phyloP scores from a whole-genome alignment of 2,113 vertebrate genomes.

The Mungos mungo region DNA sequence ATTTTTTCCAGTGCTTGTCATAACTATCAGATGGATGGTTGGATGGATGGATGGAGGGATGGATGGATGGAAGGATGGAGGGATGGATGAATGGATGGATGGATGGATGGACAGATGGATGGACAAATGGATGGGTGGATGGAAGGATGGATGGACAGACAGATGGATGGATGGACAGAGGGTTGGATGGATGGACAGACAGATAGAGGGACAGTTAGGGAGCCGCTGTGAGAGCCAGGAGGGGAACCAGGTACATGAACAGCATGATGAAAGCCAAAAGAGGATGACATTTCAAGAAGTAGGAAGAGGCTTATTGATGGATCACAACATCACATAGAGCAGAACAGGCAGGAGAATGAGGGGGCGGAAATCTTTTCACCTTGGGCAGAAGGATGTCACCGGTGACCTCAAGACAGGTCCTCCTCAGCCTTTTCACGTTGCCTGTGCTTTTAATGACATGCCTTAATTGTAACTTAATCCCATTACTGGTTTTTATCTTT shows the following conservation, averaged over 20 bases:
- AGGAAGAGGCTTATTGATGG: not conserved
- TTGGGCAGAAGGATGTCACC: not conserved
- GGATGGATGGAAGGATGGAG: not conserved
- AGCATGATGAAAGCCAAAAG: not conserved
- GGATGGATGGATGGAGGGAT: not conserved
- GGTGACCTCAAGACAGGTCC: not conserved
- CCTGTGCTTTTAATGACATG: constrained; percentile 38
- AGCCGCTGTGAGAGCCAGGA: not conserved
- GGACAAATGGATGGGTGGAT: not conserved
- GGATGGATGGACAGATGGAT: not conserved
- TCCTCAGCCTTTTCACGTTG: not conserved
- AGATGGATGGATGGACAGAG: not conserved
- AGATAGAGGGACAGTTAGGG: not conserved
- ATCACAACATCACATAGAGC: not conserved
- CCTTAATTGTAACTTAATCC: constrained; percentile 61
- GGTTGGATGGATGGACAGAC: not conserved
- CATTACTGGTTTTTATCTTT: constrained; percentile 70
- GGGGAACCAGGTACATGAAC: not conserved
- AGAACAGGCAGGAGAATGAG: not conserved
- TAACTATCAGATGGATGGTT: not conserved
- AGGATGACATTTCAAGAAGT: not conserved
- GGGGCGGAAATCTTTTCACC: not conserved
- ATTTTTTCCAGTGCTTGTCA: constrained; percentile 21
- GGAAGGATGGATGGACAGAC: not conserved
- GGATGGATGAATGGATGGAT: not conserved